Percentiles rank a stretch among this genome's conserved stretches.
phyloP scores from a whole-genome alignment of 2,888 invertebrate genomes.

The Podotricha telesiphe region DNA sequence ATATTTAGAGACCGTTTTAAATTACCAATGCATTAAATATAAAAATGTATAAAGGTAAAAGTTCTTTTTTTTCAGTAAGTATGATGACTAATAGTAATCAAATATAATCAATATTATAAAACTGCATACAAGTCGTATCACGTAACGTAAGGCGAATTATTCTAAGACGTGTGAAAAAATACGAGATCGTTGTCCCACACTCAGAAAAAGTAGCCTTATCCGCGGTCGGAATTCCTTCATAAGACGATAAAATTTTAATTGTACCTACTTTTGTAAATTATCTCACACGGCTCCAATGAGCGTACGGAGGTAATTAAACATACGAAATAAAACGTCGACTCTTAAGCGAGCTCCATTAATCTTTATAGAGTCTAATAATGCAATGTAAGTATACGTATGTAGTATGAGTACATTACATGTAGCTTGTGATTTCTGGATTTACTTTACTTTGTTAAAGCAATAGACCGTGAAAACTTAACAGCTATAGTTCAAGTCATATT shows the following conservation, averaged over 20 bases:
- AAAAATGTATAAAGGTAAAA: neutral
- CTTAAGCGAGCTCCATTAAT: neutral
- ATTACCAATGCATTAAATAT: no score
- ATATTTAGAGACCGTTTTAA: no score
- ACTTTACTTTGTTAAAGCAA: no score
- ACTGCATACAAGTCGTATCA: neutral
- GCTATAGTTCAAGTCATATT: no score
- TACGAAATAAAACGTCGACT: slow-evolving; percentile 6
- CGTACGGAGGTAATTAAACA: slow-evolving; percentile 1
- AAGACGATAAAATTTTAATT: slow-evolving; percentile 17
- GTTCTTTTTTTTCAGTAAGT: neutral
- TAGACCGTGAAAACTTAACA: no score
- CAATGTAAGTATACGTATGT: neutral
- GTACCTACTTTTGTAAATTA: slow-evolving; percentile 18
- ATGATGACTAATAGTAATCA: neutral
- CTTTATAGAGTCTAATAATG: slow-evolving; percentile 10
- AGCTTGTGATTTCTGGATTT: no score
- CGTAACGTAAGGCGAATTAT: neutral
- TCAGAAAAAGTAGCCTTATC: slow-evolving; percentile 10
- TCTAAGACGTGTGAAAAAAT: slow-evolving; percentile 29
- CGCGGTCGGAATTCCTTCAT: slow-evolving; percentile 9
- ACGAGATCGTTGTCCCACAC: slow-evolving; percentile 19
- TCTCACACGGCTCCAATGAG: slow-evolving; percentile 5
- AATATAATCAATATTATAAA: neutral
- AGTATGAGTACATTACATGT: neutral